Base-by-base conservation (phyloP, 2,797 vertebrate genomes). In the Clarias fuscus region DNA sequence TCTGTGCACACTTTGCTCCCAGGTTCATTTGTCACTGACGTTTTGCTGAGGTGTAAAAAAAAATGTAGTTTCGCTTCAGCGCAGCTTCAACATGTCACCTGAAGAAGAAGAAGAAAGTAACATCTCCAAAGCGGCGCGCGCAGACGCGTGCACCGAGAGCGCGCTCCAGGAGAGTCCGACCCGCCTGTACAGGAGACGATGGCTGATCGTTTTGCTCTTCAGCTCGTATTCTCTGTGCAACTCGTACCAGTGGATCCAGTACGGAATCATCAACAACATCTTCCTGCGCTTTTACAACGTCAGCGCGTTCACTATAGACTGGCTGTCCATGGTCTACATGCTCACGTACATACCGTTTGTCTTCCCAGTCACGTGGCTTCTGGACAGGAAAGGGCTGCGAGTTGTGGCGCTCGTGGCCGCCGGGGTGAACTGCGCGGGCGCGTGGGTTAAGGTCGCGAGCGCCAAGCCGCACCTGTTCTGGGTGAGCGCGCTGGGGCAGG, bases 231-330 rank as follows among this genome's bases (percentile, higher is more conserved):
- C 98, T 1, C 94, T 98, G 90, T 94, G 96, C 90, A 99, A 99
- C 93, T 96, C 97, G 15, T 99, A 97, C 90, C 98, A 99, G 78
- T 99, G 98, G 98, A 98, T 99, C 93, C 97, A 99, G 89, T 99
- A 97, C 92, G 96, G 96, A 83, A 99, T 97, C 94, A 96, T 99
- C 93, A 96, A 94, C 95, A 98, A 96, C 91, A 93, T 99, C 82
- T 95, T 98, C 65, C 91, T 94, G 84, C 91, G 84, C 90, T 99
- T 98, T 93, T 99, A 99, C 93, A 75, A 11, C 6, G 97, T 97
- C 65, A 91, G 95, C 18, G 91, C 89, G 48, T 93, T 96, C 89
- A 90, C 95, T 61, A 92, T 98, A 56, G 96, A 99, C 95, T 98
- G 97, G 96, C 95, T 99, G 84, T 98, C 98, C 83, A 95, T 99